These are phyloP conservation scores for Mormyrus iriodes DNA, from an alignment of 2,113 vertebrate genomes.

Conservation along the genomic window DNA sequence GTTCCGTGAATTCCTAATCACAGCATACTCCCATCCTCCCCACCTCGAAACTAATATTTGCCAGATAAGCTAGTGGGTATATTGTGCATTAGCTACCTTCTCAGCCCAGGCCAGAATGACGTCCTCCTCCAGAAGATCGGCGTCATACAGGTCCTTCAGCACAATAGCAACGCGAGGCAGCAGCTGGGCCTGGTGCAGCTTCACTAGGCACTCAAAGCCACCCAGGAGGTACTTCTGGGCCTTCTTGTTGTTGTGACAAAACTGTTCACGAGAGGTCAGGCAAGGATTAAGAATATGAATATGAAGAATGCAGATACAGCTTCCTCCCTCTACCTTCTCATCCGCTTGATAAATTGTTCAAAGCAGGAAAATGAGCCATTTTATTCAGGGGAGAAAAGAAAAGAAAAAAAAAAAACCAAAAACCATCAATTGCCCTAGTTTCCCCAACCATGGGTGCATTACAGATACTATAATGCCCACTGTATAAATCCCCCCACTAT, in stretches of 20 bases:
- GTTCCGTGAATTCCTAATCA: not conserved
- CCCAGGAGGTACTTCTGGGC: constrained; percentile 92
- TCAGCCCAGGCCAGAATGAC: constrained; percentile 93
- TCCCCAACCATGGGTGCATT: not conserved
- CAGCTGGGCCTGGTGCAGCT: constrained; percentile 86
- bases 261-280: constrained; percentile 54
- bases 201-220: constrained; percentile 92
- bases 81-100: constrained; percentile 66
- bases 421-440: not conserved
- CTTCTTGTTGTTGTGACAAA: constrained; percentile 97
- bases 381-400: too few relatives aligned
- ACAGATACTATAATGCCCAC: not conserved
- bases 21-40: not conserved
- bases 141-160: constrained; percentile 92
- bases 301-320: not conserved
- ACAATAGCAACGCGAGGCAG: constrained; percentile 84
- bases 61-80: not conserved
- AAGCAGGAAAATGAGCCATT: too few relatives aligned
- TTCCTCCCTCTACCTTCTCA: not conserved
- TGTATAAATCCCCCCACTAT: not conserved
- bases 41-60: not conserved
- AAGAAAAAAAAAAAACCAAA: too few relatives aligned
- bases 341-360: not conserved
- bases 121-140: constrained; percentile 91
- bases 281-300: constrained; percentile 12